These are phyloP conservation scores for Rhizoglyphus robini DNA, from an alignment of 1,140 invertebrate species.

Conservation along the genomic window DNA sequence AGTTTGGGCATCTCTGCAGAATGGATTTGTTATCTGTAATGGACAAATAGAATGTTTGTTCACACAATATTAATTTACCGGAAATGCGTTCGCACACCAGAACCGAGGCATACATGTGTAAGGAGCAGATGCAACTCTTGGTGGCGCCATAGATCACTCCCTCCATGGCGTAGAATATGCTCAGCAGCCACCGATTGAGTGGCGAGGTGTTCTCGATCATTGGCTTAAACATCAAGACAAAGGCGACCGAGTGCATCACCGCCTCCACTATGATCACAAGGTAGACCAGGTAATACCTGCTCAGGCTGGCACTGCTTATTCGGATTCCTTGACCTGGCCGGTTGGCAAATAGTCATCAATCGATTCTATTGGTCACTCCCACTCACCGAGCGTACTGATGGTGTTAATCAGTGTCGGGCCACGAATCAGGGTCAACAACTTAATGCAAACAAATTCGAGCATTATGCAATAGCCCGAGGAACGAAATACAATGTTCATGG, in stretches of 20 bases:
- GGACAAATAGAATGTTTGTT: not conserved
- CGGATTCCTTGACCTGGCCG: not conserved
- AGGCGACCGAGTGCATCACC: not conserved
- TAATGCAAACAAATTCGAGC: not conserved
- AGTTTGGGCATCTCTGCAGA: not conserved
- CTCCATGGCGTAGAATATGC: not conserved
- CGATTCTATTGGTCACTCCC: too few species aligned
- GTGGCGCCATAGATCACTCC: not conserved
- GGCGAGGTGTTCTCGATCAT: not conserved
- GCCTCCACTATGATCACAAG: not conserved
- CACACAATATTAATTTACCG: not conserved
- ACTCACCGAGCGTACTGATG: too few species aligned
- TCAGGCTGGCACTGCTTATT: not conserved
- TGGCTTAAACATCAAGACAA: not conserved
- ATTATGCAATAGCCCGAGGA: not conserved
- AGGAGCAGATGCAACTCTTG: not conserved
- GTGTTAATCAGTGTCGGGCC: too few species aligned
- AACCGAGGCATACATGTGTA: not conserved
- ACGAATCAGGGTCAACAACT: too few species aligned
- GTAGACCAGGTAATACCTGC: not conserved
- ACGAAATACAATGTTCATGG: not conserved
- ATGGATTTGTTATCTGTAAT: not conserved
- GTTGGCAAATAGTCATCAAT: not conserved
- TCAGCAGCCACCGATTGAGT: not conserved
- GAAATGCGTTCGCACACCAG: not conserved